A percentile compares a stretch with the other conserved stretches of the same genome.
phyloP scores from a whole-genome alignment of 2,888 invertebrate species.

The Troilus luridus region DNA sequence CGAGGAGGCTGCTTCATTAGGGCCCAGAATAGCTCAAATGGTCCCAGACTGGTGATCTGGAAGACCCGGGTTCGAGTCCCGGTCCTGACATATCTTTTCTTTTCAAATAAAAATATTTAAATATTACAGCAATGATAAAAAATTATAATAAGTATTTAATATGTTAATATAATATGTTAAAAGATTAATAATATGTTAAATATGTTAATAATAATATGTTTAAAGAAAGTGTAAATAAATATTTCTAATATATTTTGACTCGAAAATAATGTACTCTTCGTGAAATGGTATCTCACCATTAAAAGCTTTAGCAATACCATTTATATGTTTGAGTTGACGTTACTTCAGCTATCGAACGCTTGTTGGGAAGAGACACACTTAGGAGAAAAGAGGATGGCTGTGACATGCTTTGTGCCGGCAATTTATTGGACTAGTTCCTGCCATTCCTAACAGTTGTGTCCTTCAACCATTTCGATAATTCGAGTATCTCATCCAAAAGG shows the following conservation, averaged over 20 bases:
- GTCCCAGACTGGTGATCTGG: no score
- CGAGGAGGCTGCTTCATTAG: no score
- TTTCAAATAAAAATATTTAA: no score
- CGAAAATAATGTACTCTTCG: not conserved
- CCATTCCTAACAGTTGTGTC: not conserved
- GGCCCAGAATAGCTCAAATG: no score
- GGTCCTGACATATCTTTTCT: no score
- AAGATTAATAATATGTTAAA: no score
- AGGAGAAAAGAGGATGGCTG: not conserved
- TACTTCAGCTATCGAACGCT: not conserved
- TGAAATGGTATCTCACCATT: not conserved
- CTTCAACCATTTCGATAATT: not conserved
- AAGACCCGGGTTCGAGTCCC: no score
- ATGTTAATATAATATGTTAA: no score
- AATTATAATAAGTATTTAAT: no score
- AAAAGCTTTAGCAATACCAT: not conserved
- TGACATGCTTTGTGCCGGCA: not conserved
- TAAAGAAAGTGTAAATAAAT: not conserved
- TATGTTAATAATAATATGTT: no score
- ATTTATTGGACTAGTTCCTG: conserved; percentile 8
- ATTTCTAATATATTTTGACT: not conserved
- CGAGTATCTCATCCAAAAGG: not conserved
- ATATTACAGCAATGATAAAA: no score
- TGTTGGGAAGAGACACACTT: not conserved
- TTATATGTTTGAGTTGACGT: not conserved